Percentiles rank a stretch among this genome's conserved stretches.
Conservation (phyloP, 2,888 invertebrate genomes). For the Philonicus albiceps region DNA sequence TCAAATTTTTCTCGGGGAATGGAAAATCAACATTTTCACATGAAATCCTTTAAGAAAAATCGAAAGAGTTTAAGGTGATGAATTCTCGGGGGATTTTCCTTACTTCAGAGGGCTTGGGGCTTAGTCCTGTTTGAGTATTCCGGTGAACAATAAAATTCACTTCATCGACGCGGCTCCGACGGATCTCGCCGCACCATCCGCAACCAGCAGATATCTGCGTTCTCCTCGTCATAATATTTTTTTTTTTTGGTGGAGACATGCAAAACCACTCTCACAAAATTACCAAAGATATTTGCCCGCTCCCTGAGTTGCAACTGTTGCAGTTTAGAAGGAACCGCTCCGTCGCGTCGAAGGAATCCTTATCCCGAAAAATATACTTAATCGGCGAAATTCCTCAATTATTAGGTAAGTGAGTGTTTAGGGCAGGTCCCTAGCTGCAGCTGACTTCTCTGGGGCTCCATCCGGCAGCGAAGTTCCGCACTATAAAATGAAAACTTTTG, state of each 20-base stretch:
- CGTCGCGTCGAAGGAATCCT: background rate
- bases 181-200: background rate
- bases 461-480: background rate
- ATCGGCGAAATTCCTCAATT: constrained; percentile 15
- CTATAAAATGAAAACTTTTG: constrained; percentile 37
- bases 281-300: background rate
- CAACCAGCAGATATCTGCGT: background rate
- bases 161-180: constrained; percentile 17
- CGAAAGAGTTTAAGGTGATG: constrained; percentile 30
- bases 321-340: background rate
- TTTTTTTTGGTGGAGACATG: constrained; percentile 2
- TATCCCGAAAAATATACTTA: background rate
- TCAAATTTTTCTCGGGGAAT: constrained; percentile 25
- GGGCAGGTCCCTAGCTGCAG: background rate
- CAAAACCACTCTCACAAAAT: constrained; percentile 37
- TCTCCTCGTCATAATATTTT: background rate
- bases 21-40: constrained; percentile 41
- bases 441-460: background rate
- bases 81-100: constrained; percentile 31
- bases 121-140: constrained; percentile 19
- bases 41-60: constrained; percentile 33
- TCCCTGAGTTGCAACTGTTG: background rate
- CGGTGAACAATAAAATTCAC: constrained; percentile 38
- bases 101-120: constrained; percentile 7
- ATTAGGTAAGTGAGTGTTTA: background rate